A percentile compares a stretch with the other conserved stretches of the same genome.
Conservation (phyloP, 2,797 vertebrate genomes). For the Psittacula derbiana region DNA sequence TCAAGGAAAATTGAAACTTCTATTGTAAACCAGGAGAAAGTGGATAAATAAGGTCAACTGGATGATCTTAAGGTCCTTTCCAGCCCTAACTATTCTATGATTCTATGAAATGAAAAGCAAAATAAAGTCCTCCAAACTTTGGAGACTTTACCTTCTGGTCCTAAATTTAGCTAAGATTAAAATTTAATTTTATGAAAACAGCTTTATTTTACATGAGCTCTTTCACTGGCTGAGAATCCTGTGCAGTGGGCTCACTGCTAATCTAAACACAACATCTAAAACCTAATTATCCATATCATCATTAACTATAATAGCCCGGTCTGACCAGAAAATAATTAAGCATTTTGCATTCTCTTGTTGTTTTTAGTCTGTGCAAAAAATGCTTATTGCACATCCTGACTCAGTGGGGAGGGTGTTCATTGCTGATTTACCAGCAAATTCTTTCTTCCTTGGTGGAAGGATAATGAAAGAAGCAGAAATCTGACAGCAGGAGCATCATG, state of each 20-base stretch:
- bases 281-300: slow-evolving; percentile 67
- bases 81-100: not conserved
- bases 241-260: slow-evolving; percentile 36
- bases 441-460: slow-evolving; percentile 28
- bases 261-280: slow-evolving; percentile 62
- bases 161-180: not conserved
- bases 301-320: slow-evolving; percentile 51
- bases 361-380: slow-evolving; percentile 51
- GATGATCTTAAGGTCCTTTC: not conserved
- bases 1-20: not conserved
- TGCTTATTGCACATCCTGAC: not conserved
- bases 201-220: not conserved
- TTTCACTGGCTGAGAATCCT: not conserved
- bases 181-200: not conserved
- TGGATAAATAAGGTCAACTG: not conserved
- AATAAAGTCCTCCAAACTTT: not conserved
- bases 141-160: not conserved
- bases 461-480: slow-evolving; percentile 57
- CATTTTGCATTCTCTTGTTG: slow-evolving; percentile 48
- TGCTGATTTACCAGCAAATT: slow-evolving; percentile 50
- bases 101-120: not conserved
- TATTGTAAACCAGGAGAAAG: not conserved
- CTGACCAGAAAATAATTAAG: slow-evolving; percentile 67
- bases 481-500: slow-evolving; percentile 29
- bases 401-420: slow-evolving; percentile 20